Evolutionary conservation across 2,888 invertebrate species (phyloP).

Genomic region (Apeira syringaria): DNA sequence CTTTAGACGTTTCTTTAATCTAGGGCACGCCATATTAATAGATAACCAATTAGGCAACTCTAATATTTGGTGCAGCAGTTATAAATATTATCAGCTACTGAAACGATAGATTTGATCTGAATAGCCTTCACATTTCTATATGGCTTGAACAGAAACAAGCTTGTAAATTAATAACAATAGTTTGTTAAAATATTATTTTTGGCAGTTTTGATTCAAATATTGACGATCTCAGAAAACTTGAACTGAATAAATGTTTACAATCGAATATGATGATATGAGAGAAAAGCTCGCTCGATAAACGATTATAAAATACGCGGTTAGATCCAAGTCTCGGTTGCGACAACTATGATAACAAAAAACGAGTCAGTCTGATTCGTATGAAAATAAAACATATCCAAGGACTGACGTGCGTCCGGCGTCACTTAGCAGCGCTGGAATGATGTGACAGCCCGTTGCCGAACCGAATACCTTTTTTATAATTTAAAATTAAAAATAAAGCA

Average conservation of each 20-base stretch:
- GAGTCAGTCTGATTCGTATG: constrained; percentile 73
- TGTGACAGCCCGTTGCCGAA: constrained; percentile 81
- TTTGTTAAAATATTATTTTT: not conserved
- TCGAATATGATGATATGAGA: constrained; percentile 22
- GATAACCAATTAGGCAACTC: constrained; percentile 19
- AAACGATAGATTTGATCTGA: constrained; percentile 11
- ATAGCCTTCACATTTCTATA: constrained; percentile 17
- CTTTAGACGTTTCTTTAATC: constrained; percentile 12
- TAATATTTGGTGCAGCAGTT: constrained; percentile 12
- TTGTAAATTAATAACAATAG: constrained; percentile 6
- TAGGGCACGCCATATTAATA: constrained; percentile 15
- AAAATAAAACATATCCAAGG: constrained; percentile 78
- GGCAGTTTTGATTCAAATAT: not conserved
- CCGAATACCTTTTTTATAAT: constrained; percentile 76
- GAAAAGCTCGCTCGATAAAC: constrained; percentile 41
- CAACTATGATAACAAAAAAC: constrained; percentile 79
- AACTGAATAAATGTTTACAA: constrained; percentile 14
- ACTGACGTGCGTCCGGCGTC: constrained; percentile 83
- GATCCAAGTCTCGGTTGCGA: constrained; percentile 63
- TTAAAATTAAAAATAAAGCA: constrained; percentile 73
- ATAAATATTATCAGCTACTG: constrained; percentile 21
- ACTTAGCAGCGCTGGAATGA: constrained; percentile 83
- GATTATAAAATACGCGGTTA: constrained; percentile 63
- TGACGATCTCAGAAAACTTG: not conserved
- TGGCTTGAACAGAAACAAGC: not conserved